These are phyloP conservation scores for Laticauda colubrina DNA, from an alignment of 2,113 vertebrate genomes.

Conservation along the genomic window DNA sequence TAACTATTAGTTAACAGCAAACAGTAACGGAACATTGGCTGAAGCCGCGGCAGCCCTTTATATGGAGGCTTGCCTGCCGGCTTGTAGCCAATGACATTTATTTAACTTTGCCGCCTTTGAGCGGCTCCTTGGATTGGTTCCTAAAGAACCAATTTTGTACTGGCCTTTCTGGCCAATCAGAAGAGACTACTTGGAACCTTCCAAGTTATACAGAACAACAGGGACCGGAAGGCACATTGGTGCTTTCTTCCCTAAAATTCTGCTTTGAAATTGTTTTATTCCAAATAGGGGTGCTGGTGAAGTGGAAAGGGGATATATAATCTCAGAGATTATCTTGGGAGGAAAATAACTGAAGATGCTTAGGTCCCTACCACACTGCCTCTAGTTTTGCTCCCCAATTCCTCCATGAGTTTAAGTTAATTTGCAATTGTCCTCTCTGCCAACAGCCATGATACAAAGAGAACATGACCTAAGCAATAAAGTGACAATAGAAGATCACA, in stretches of 20 bases:
- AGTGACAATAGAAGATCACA: neutral
- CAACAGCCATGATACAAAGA: neutral
- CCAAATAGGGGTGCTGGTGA: neutral
- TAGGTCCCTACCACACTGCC: neutral
- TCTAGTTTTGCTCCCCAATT: neutral
- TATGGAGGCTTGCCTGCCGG: no score
- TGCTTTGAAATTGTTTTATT: neutral
- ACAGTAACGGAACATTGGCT: no score
- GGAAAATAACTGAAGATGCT: neutral
- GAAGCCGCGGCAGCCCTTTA: no score
- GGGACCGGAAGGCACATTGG: no score
- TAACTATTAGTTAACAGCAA: no score
- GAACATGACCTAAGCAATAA: neutral
- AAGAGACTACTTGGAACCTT: no score
- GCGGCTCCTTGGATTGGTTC: no score
- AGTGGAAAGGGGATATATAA: neutral
- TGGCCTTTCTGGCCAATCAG: no score
- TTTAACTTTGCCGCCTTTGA: no score
- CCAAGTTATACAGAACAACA: no score
- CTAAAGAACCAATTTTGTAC: no score
- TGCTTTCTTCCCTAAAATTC: neutral
- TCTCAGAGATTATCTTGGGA: neutral
- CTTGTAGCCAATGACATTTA: no score
- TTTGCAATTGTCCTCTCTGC: neutral
- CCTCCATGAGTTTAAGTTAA: neutral